phyloP scores from a whole-genome alignment of 2,113 vertebrate species.

The Labeo rohita region DNA sequence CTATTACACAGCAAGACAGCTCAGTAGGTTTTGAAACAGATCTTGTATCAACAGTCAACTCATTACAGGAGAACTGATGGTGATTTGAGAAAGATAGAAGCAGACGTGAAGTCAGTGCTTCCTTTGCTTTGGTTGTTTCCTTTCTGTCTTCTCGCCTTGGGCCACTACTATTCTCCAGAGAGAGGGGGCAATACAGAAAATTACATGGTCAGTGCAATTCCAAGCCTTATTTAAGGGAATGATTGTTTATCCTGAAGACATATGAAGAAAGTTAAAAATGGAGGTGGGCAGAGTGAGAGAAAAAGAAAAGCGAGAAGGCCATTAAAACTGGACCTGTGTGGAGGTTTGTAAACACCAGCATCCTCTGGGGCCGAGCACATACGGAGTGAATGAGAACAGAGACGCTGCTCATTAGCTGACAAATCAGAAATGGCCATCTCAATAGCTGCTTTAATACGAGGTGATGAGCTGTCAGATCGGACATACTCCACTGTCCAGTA shows the following conservation, averaged over 20 bases:
- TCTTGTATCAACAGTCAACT: slow-evolving; percentile 18
- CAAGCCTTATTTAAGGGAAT: slow-evolving; percentile 21
- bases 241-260: slow-evolving; percentile 31
- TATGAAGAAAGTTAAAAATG: slow-evolving; percentile 10
- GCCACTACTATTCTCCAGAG: not conserved
- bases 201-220: slow-evolving; percentile 42
- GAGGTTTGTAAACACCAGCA: slow-evolving; percentile 3
- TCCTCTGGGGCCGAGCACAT: too few species aligned
- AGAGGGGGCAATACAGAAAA: slow-evolving; percentile 24
- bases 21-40: not conserved
- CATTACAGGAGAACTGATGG: not conserved
- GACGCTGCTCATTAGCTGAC: slow-evolving; percentile 2
- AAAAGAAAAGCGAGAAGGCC: not conserved
- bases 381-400: not conserved
- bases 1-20: not conserved
- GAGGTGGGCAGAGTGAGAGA: slow-evolving; percentile 7
- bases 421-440: slow-evolving; percentile 14
- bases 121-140: not conserved
- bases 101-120: not conserved
- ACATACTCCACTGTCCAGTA: not conserved
- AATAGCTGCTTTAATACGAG: slow-evolving; percentile 4
- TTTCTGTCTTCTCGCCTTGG: slow-evolving; percentile 5
- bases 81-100: slow-evolving; percentile 15
- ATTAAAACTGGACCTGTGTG: not conserved
- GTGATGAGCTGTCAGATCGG: slow-evolving; percentile 23